These are phyloP conservation scores for Pristionchus fissidentatus DNA, from an alignment of 2,888 invertebrate species.

Conservation along the genomic window DNA sequence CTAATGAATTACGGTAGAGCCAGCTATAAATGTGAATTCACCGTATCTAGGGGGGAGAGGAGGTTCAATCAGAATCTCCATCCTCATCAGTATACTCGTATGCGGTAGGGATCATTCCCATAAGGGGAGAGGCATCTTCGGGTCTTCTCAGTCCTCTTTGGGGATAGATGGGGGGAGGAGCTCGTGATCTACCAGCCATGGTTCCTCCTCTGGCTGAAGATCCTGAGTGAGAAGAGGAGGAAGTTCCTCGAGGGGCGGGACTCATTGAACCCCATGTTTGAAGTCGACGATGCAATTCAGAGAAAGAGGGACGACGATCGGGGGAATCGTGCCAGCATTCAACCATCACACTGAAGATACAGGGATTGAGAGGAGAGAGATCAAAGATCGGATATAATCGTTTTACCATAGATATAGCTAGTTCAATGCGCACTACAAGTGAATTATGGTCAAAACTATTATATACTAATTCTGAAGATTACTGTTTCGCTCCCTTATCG, in stretches of 20 bases:
- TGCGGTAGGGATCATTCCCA: constrained; percentile 61
- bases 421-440: too few species aligned
- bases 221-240: constrained; percentile 49
- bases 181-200: neutral
- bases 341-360: constrained; percentile 89
- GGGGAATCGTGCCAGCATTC: constrained; percentile 98
- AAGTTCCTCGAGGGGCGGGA: constrained; percentile 48
- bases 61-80: constrained; percentile 58
- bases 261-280: constrained; percentile 81
- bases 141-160: constrained; percentile 5
- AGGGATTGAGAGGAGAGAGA: neutral
- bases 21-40: neutral
- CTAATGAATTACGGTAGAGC: neutral
- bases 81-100: constrained; percentile 67
- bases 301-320: constrained; percentile 90
- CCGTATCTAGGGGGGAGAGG: neutral
- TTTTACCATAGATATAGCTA: neutral
- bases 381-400: neutral
- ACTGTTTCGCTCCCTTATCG: too few species aligned
- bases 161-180: neutral
- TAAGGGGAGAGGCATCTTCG: constrained; percentile 66
- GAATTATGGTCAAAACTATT: neutral
- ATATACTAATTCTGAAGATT: neutral
- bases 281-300: constrained; percentile 89
- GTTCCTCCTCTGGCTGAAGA: constrained; percentile 33